phyloP scores from a whole-genome alignment of 2,113 vertebrate genomes.

The Hoplias malabaricus region DNA sequence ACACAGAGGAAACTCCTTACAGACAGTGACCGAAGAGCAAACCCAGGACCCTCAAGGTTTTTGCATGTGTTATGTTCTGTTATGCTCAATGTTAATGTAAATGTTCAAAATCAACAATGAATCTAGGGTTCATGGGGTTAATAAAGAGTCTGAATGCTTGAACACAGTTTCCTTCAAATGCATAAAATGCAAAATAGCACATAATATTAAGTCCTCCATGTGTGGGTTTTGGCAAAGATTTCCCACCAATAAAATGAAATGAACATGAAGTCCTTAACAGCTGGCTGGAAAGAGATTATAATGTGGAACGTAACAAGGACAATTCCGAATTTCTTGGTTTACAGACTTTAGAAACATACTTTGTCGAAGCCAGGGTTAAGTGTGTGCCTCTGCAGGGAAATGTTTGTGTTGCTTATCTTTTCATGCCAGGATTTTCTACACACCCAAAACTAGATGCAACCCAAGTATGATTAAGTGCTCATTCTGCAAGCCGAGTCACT shows the following conservation, averaged over 20 bases:
- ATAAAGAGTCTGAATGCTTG: no score
- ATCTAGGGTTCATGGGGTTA: no score
- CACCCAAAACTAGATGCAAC: constrained; percentile 10
- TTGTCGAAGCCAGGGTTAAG: no score
- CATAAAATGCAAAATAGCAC: not conserved
- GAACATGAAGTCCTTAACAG: not conserved
- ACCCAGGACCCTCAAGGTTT: no score
- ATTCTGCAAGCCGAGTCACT: constrained; percentile 3
- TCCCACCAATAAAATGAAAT: not conserved
- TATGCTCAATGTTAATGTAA: no score
- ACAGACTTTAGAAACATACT: no score
- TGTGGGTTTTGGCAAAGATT: not conserved
- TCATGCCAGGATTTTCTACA: not conserved
- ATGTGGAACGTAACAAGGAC: not conserved
- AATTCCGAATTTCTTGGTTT: not conserved
- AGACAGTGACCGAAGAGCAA: no score
- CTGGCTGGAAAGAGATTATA: not conserved
- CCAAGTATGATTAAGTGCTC: constrained; percentile 31
- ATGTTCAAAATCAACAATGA: no score
- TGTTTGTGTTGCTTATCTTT: not conserved
- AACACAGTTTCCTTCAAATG: not conserved
- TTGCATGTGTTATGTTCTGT: no score
- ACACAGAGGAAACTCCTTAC: no score
- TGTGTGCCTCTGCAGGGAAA: not conserved
- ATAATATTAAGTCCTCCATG: not conserved